Evolutionary conservation across 2,888 invertebrate genomes (phyloP), one percentile per base, ranked within the genome.

Genomic region (Polymixis flavicincta): DNA sequence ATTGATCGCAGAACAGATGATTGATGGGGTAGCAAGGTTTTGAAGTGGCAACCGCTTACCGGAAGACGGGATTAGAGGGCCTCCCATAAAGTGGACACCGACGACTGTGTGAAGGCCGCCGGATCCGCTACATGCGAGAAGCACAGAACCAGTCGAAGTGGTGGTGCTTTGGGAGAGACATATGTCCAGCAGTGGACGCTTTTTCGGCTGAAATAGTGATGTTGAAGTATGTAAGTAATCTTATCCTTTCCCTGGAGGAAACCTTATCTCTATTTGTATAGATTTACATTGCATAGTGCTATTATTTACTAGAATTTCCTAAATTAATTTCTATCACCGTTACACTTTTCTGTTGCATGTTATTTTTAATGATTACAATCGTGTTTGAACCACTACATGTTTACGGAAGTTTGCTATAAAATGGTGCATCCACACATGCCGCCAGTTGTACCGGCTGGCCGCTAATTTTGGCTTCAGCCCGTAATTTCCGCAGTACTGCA

Each of bases 241-340:
- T 57, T 57, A 17, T 17, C 17, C 17, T 28, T 59, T 59, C 28
- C 59, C 59, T 28, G 28, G 17, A 25, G 14, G 55, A 55, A 57
- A 13, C n/a, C 6, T 6, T 25, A 25, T 57, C 25, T 14, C 25
- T 8, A 17, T 25, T 25, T 8, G 3, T 25, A n/a, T 54, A 13
- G 32, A 60, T 61, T n/a, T n/a, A 42, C n/a, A 9, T n/a, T 25
- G n/a, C 42, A 25, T 45, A 45, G 25, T 48, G 25, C 11, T 28
- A 14, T 22, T 50, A 2, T 48, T 19, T 6, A 67, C 37, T 25
- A 37, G 25, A 48, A 72, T 72, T 73, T 72, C 28, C 11, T 25
- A 19, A 25, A 9, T 28, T 19, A 59, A 42, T 28, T 59, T 50
- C 17, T 28, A 73, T 73, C 22, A 57, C 17, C 17, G 5, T 48